Evolutionary conservation across 2,888 invertebrate genomes (phyloP).

Genomic region (Coelogynopora nodosa): DNA sequence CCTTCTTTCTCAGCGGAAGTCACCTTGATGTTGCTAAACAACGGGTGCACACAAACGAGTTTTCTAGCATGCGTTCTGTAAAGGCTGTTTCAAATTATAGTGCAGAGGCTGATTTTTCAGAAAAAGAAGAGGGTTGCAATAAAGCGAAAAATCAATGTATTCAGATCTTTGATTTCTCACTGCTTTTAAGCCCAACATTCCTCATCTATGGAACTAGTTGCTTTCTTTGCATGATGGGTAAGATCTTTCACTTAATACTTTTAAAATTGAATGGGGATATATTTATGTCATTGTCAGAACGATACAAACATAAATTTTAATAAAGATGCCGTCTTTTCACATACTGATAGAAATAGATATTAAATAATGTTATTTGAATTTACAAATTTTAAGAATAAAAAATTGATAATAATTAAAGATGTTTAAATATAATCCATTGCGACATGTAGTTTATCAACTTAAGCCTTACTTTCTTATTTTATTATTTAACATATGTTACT

Average conservation of each 20-base stretch:
- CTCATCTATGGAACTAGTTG: conserved; percentile 54
- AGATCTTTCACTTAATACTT: not conserved
- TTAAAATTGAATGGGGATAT: not conserved
- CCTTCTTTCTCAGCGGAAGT: conserved; percentile 50
- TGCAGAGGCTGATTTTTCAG: not conserved
- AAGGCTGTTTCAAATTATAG: not conserved
- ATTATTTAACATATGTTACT: too few species aligned
- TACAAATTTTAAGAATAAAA: too few species aligned
- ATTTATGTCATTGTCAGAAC: too few species aligned
- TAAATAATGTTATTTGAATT: too few species aligned
- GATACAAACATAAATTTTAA: too few species aligned
- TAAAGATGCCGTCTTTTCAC: too few species aligned
- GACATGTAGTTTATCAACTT: too few species aligned
- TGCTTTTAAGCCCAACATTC: not conserved
- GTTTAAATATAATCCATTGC: too few species aligned
- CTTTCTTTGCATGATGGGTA: conserved; percentile 57
- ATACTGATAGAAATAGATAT: too few species aligned
- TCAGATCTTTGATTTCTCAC: not conserved
- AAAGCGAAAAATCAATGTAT: not conserved
- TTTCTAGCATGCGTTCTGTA: not conserved
- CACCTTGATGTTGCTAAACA: not conserved
- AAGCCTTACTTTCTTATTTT: too few species aligned
- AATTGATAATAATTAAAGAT: too few species aligned
- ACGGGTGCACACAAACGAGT: not conserved
- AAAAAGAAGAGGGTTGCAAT: not conserved